phyloP scores from a whole-genome alignment of 2,888 invertebrate species.

The Synergus laeviventris region DNA sequence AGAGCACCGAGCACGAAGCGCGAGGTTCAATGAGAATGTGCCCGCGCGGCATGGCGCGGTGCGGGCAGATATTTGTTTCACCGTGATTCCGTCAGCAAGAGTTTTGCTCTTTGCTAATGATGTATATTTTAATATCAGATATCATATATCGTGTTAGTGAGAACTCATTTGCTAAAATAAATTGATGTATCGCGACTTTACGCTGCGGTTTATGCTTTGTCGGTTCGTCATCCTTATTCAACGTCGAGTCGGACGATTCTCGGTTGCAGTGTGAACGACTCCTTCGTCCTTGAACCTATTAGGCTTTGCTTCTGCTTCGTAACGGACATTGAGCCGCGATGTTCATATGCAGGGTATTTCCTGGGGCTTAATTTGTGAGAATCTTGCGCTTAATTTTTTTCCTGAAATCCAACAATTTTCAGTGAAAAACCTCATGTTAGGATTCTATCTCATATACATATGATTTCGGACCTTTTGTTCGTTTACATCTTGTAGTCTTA shows the following conservation, averaged over 20 bases:
- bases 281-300: conserved; percentile 63
- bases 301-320: conserved; percentile 58
- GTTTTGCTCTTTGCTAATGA: not conserved
- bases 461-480: no score
- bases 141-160: conserved; percentile 31
- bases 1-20: no score
- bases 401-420: not conserved
- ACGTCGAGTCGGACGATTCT: conserved; percentile 56
- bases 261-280: conserved; percentile 60
- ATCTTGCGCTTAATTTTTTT: not conserved
- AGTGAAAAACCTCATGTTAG: not conserved
- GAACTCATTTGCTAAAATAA: conserved; percentile 25
- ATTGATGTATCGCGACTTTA: conserved; percentile 41
- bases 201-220: conserved; percentile 55
- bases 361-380: conserved; percentile 32
- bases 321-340: conserved; percentile 48
- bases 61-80: no score
- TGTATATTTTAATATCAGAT: conserved; percentile 21
- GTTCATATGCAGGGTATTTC: conserved; percentile 25
- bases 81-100: no score
- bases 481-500: not conserved
- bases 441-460: not conserved
- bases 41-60: no score
- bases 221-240: conserved; percentile 58
- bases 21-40: no score